Percentiles rank a stretch among this genome's conserved stretches.
phyloP scores from a whole-genome alignment of 2,888 invertebrate species.

The Coenonympha arcania region DNA sequence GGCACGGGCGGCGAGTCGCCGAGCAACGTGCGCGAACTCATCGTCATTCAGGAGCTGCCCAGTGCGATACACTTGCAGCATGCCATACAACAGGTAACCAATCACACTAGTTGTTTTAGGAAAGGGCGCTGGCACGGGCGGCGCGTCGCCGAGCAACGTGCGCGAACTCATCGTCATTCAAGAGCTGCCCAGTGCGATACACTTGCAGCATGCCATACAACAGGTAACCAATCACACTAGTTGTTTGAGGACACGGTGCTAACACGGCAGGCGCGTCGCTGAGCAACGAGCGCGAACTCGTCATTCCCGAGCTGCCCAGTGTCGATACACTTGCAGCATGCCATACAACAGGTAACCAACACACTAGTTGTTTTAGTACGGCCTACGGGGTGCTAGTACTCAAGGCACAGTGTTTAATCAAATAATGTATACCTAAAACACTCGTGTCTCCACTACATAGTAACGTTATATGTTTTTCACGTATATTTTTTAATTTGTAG shows the following conservation, averaged over 20 bases:
- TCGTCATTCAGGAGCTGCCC: conserved; percentile 65
- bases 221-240: no score
- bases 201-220: no score
- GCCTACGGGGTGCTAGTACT: no score
- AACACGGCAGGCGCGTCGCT: conserved; percentile 53
- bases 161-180: conserved; percentile 69
- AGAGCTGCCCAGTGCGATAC: conserved; percentile 46
- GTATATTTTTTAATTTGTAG: conserved; percentile 35
- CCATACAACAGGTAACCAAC: conserved; percentile 72
- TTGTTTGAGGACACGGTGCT: conserved; percentile 30
- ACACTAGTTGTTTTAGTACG: no score
- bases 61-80: conserved; percentile 65
- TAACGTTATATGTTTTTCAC: no score
- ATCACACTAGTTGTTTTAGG: no score
- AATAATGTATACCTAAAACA: no score
- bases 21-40: conserved; percentile 57
- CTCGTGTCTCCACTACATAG: no score
- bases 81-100: conserved; percentile 71
- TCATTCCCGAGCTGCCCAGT: conserved; percentile 63
- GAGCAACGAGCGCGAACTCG: conserved; percentile 57
- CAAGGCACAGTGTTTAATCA: no score
- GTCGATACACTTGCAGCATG: conserved; percentile 65
- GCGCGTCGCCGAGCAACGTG: conserved; percentile 50
- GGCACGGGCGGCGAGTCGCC: conserved; percentile 53
- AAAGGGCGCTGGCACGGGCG: no score